Conservation (phyloP, 2,797 vertebrate genomes). For the Clamator glandarius region DNA sequence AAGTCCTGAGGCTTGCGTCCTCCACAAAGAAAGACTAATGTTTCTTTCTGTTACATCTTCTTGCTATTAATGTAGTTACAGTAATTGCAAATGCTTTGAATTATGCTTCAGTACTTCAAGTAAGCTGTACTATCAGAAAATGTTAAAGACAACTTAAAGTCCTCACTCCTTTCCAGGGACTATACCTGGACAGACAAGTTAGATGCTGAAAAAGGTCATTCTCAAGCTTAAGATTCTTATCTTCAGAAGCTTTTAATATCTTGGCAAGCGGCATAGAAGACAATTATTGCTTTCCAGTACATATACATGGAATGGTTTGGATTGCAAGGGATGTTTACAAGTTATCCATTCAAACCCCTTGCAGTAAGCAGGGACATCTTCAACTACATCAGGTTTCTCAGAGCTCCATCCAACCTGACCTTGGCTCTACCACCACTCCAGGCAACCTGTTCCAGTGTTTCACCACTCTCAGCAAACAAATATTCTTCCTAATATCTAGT, state of each 20-base stretch:
- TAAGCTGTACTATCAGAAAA: background rate
- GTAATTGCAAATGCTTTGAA: background rate
- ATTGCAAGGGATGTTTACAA: too few species aligned
- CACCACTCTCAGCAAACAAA: too few species aligned
- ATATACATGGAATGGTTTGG: too few species aligned
- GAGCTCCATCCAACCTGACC: too few species aligned
- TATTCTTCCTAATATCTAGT: too few species aligned
- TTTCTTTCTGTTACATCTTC: background rate
- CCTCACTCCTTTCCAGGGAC: background rate
- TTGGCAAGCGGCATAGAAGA: background rate
- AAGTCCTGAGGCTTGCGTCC: background rate
- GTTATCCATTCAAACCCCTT: too few species aligned
- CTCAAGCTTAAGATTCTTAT: background rate
- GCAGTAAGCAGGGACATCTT: too few species aligned
- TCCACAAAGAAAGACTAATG: background rate
- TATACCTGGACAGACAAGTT: background rate
- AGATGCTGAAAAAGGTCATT: background rate
- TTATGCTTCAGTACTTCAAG: background rate
- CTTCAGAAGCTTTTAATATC: background rate
- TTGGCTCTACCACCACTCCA: too few species aligned
- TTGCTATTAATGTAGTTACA: background rate
- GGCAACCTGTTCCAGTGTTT: too few species aligned
- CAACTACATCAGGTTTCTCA: too few species aligned
- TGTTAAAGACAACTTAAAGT: background rate
- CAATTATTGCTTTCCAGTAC: background rate